Evolutionary conservation across 1,140 invertebrate genomes (phyloP), one percentile per base, ranked within the genome.

Genomic region (Tetraneura akinire): DNA sequence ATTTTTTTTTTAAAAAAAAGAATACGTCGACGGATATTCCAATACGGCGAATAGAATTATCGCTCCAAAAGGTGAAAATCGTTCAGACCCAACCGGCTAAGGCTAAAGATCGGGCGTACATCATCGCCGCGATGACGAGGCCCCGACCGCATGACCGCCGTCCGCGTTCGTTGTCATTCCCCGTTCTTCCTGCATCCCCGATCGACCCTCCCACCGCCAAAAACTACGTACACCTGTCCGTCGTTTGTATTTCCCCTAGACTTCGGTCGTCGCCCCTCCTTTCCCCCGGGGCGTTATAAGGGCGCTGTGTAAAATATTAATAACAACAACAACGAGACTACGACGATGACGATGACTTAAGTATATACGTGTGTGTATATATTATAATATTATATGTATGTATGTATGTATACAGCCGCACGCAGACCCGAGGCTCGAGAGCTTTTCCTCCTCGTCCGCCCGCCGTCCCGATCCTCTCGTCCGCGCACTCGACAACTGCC

Each of bases 361-460:
- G n/a, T n/a, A n/a, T n/a, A n/a, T n/a, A n/a, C n/a, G n/a, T n/a
- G n/a, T n/a, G n/a, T n/a, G n/a, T n/a, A n/a, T n/a, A n/a, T n/a
- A n/a, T n/a, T n/a, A n/a, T n/a, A n/a, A n/a, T n/a, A n/a, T n/a
- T n/a, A n/a, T n/a, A n/a, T n/a, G n/a, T n/a, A n/a, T n/a, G n/a
- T n/a, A n/a, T n/a, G n/a, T n/a, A n/a, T n/a, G 26, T 32, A 45
- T 37, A 66, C 14, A 37, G 37, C 13, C 11, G 21, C 16, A 45
- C 21, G 3, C 37, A 29, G 5, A 10, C 14, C 14, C 51, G n/a
- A 1, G 1, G 26, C 16, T 71, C 47, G 47, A 71, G 47, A 51
- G 68, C 45, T 71, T 71, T 71, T 71, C 68, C 11, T 71, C n/a
- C n/a, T n/a, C n/a, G n/a, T 71, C 29, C 23, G 16, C 16, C 47